Conservation (phyloP, 2,113 vertebrate genomes). For the Mesocricetus auratus region DNA sequence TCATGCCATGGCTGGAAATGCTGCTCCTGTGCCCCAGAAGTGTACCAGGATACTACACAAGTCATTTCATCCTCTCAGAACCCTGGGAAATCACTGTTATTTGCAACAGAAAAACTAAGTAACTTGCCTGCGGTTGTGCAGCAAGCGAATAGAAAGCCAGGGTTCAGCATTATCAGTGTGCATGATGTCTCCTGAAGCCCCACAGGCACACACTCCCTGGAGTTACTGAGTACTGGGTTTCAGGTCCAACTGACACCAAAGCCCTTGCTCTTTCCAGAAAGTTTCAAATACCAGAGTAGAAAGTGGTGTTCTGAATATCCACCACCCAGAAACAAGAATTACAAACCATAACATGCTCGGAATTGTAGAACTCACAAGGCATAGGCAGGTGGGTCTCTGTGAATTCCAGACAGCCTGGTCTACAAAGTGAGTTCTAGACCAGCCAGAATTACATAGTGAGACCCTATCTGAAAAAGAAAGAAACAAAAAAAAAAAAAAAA, state of each 20-base stretch:
- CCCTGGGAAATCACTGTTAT: slow-evolving; percentile 8
- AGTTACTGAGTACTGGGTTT: not conserved
- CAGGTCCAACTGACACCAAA: not conserved
- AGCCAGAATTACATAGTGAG: not conserved
- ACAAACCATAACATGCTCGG: not conserved
- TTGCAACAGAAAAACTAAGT: slow-evolving; percentile 27
- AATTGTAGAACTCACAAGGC: not conserved
- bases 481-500: not conserved
- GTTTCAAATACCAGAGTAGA: not conserved
- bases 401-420: not conserved
- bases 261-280: not conserved
- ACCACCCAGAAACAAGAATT: slow-evolving; percentile 35
- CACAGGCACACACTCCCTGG: not conserved
- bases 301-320: not conserved
- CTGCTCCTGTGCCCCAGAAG: not conserved
- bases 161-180: not conserved
- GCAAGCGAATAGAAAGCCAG: not conserved
- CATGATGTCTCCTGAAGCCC: not conserved
- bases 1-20: not conserved
- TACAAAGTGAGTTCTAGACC: not conserved
- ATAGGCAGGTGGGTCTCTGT: not conserved
- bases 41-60: not conserved
- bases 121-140: not conserved
- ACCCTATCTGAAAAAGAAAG: not conserved
- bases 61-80: not conserved